Conservation (phyloP, 2,888 invertebrate species). For the Ichneumoninae sp. region DNA sequence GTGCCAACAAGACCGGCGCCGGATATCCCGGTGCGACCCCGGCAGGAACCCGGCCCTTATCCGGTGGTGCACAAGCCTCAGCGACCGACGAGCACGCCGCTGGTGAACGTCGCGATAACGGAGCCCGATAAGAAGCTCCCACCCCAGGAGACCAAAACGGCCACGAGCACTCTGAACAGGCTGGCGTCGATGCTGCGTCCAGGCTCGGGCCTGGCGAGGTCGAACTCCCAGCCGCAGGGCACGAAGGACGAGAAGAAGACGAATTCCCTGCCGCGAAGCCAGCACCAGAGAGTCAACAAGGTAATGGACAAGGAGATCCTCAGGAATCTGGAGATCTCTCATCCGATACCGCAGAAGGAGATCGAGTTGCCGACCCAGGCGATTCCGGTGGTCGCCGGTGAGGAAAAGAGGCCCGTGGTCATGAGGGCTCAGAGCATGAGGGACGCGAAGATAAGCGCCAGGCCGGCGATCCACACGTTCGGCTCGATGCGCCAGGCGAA, state of each 20-base stretch:
- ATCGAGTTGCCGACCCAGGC: constrained; percentile 87
- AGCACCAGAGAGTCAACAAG: constrained; percentile 88
- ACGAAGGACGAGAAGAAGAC: constrained; percentile 85
- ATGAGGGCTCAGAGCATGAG: constrained; percentile 94
- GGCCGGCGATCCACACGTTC: constrained; percentile 90
- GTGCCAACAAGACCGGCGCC: constrained; percentile 85
- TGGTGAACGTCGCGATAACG: constrained; percentile 71
- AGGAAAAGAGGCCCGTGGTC: constrained; percentile 87
- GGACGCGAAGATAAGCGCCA: constrained; percentile 85
- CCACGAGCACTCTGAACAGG: constrained; percentile 87
- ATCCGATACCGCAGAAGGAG: constrained; percentile 91
- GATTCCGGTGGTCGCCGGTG: constrained; percentile 87
- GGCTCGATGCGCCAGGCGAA: constrained; percentile 93
- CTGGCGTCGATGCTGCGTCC: constrained; percentile 89
- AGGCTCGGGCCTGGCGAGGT: constrained; percentile 85
- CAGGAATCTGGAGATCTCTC: constrained; percentile 92
- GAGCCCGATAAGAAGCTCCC: constrained; percentile 83
- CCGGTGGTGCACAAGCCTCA: constrained; percentile 79
- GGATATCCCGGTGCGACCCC: constrained; percentile 87
- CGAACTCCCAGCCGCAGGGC: constrained; percentile 85
- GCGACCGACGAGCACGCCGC: constrained; percentile 77
- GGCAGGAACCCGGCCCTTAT: constrained; percentile 85
- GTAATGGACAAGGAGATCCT: constrained; percentile 89
- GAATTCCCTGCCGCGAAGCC: constrained; percentile 87
- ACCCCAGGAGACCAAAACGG: constrained; percentile 70